These are phyloP conservation scores for Leptocoma aspasia DNA, from an alignment of 2,113 vertebrate species.

Conservation along the genomic window DNA sequence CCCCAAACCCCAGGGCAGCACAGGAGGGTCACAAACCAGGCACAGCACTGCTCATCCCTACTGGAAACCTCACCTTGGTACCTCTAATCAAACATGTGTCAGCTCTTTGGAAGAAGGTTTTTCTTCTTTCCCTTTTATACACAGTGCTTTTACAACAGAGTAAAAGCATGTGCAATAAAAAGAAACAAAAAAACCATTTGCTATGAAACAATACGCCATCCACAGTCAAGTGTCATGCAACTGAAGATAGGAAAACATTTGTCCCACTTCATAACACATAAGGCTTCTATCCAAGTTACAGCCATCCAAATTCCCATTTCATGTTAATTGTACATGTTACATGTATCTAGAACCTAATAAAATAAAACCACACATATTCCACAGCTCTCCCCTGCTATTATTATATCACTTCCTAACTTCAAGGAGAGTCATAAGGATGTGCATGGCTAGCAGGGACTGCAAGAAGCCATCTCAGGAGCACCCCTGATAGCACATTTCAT, in stretches of 20 bases:
- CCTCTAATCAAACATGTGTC: rapidly evolving
- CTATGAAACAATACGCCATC: neutral
- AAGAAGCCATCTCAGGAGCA: neutral
- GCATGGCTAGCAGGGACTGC: neutral
- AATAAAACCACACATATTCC: neutral
- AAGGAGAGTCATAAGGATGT: neutral
- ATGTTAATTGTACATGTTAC: neutral
- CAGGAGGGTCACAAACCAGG: neutral
- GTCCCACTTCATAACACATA: no score
- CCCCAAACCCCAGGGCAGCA: neutral
- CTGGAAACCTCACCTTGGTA: neutral
- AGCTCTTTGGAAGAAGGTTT: neutral
- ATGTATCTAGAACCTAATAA: neutral
- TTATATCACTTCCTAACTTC: neutral
- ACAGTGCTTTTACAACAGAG: neutral
- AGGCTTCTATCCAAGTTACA: neutral
- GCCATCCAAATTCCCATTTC: neutral
- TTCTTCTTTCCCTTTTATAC: neutral
- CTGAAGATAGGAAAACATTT: neutral
- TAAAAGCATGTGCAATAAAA: neutral
- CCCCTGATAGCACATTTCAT: neutral
- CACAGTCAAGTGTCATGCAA: neutral
- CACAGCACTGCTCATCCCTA: rapidly evolving
- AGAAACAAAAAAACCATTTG: neutral
- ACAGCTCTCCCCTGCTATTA: neutral